Evolutionary conservation across 2,113 vertebrate species (phyloP).

Genomic region (Phocoena sinus): DNA sequence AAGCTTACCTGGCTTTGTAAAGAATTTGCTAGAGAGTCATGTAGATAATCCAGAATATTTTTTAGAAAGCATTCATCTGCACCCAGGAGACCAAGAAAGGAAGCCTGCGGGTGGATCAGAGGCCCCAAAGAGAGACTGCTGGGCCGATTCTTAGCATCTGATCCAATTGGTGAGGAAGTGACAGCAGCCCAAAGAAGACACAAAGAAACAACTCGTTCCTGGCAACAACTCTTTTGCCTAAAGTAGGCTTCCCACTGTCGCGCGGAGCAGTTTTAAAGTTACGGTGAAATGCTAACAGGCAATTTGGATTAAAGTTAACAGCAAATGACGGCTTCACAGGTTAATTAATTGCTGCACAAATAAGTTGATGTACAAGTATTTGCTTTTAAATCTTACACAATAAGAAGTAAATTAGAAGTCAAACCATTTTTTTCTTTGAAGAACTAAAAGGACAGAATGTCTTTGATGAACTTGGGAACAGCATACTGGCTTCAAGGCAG

Average conservation of each 20-base stretch:
- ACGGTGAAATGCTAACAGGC: fast-evolving
- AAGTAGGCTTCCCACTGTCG: neutral
- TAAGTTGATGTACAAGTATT: neutral
- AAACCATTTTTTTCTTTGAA: neutral
- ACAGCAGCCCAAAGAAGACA: neutral
- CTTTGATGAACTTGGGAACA: slow-evolving; percentile 27
- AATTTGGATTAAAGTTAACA: neutral
- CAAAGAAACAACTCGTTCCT: too few relatives aligned
- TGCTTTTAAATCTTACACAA: slow-evolving; percentile 30
- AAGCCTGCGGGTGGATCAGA: neutral
- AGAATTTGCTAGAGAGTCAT: neutral
- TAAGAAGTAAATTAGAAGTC: neutral
- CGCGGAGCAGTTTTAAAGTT: fast-evolving
- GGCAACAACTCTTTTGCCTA: neutral
- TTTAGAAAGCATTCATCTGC: neutral
- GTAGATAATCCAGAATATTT: neutral
- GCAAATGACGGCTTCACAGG: neutral
- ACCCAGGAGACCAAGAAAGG: neutral
- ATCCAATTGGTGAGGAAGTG: neutral
- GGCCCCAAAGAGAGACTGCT: neutral
- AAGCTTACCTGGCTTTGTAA: neutral
- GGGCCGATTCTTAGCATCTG: neutral
- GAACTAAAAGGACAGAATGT: slow-evolving; percentile 18
- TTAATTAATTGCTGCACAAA: neutral
- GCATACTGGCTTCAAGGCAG: neutral